Percentiles rank a stretch among this genome's conserved stretches.
Evolutionary conservation across 2,113 vertebrate genomes (phyloP).

Genomic region (Xiphorhynchus elegans): DNA sequence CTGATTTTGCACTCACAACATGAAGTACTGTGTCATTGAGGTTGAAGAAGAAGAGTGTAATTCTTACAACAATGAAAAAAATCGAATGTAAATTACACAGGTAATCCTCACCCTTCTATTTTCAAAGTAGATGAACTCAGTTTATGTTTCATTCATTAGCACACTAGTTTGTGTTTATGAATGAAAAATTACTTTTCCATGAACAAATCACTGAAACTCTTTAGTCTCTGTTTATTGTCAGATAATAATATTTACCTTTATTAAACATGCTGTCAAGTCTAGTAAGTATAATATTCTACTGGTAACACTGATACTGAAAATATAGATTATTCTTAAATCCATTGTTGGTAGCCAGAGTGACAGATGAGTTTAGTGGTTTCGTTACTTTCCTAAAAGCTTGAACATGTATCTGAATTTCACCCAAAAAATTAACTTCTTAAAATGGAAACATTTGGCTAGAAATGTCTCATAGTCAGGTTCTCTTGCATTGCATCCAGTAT

Average conservation of each 20-base stretch:
- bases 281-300: background rate
- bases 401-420: background rate
- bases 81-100: background rate
- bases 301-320: background rate
- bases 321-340: background rate
- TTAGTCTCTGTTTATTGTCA: background rate
- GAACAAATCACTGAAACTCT: background rate
- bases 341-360: background rate
- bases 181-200: background rate
- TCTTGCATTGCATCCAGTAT: background rate
- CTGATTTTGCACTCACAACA: background rate
- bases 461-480: background rate
- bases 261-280: background rate
- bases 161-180: background rate
- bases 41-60: background rate
- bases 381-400: conserved; percentile 1
- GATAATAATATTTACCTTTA: conserved; percentile 9
- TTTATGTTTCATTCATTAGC: background rate
- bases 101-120: background rate
- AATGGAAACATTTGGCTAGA: background rate
- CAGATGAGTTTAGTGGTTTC: background rate
- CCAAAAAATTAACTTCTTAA: background rate
- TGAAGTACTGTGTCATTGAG: background rate
- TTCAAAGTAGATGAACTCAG: background rate
- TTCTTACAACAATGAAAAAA: background rate